phyloP scores from a whole-genome alignment of 2,113 vertebrate species.

The Grantiella picta region DNA sequence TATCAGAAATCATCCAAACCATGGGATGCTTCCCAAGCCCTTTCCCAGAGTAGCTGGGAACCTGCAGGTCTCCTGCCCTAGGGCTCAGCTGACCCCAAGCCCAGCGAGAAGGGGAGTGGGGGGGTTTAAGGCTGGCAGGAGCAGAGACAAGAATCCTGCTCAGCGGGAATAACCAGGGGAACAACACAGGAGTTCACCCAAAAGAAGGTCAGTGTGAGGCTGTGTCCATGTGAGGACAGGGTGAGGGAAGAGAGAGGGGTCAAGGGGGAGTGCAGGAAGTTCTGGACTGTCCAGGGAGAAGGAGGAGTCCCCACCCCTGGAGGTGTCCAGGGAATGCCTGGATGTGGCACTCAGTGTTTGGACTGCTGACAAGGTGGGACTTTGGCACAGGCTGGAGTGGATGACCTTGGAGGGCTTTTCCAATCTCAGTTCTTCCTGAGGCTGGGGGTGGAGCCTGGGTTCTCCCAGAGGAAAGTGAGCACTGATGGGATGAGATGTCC shows the following conservation, averaged over 20 bases:
- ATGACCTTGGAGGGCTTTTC: background rate
- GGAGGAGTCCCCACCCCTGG: fast-evolving
- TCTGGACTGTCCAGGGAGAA: background rate
- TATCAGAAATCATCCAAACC: background rate
- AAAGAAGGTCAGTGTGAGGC: background rate
- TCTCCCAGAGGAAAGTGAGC: background rate
- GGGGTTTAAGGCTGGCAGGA: background rate
- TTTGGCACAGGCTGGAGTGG: fast-evolving
- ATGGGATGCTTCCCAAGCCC: background rate
- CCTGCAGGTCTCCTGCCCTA: background rate
- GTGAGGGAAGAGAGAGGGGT: background rate
- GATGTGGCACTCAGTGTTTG: background rate
- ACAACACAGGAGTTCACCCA: background rate
- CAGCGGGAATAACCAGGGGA: background rate
- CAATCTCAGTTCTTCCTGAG: background rate
- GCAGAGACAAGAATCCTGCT: background rate
- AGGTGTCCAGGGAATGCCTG: background rate
- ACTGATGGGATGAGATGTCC: background rate
- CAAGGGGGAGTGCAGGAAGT: fast-evolving
- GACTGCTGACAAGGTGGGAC: background rate
- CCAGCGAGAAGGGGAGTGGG: background rate
- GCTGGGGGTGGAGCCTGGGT: background rate
- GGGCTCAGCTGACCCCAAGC: background rate
- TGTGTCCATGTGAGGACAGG: fast-evolving
- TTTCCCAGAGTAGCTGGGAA: background rate